Evolutionary conservation across 2,113 vertebrate genomes (phyloP), one percentile per base, ranked within the genome.

Genomic region (Dicentrarchus labrax): DNA sequence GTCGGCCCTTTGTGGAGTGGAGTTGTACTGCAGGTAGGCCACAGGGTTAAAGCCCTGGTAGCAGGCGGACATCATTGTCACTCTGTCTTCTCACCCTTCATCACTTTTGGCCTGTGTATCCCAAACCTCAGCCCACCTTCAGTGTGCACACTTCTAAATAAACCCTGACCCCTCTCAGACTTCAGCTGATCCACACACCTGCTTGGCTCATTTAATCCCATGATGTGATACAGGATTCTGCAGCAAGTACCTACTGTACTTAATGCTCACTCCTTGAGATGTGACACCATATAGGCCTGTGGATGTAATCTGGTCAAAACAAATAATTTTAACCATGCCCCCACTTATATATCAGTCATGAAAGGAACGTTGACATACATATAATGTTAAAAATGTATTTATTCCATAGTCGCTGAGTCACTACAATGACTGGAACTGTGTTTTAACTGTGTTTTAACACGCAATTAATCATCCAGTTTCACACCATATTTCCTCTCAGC

Each of bases 1-100:
- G 94, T 5, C 97, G 0, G 98, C 97, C 0, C 98, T 93, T 6
- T 98, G 98, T 1, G 97, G 96, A 5, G 95, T 94, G 81, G 98
- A 97, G 93, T 98, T 98, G 89, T 98, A 97, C 70, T 94, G 94
- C 19, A 99, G 94, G 91, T 99, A 99, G 0, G 97, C 95, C 5
- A 87, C 90, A 59, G 98, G 98, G 78, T 98, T 95, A 83, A 99
- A 99, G 24, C 82, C 88, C 90, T 95, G 94, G 94, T 99, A 99
- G 88, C 93, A 94, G 51, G 82, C 94, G 0, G 95, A 96, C 75
- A 97, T 95, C 0, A 91, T 95, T 1, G 89, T 93, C 10, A 95
- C 53, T 38, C 90, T 91, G 43, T 85, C 94, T 83, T 85, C 13
- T 69, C 78, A 45, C 78, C 88, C 91, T 89, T 87, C 57, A 12